Conservation (phyloP, 2,888 invertebrate species). For the Pasiphila rectangulata region DNA sequence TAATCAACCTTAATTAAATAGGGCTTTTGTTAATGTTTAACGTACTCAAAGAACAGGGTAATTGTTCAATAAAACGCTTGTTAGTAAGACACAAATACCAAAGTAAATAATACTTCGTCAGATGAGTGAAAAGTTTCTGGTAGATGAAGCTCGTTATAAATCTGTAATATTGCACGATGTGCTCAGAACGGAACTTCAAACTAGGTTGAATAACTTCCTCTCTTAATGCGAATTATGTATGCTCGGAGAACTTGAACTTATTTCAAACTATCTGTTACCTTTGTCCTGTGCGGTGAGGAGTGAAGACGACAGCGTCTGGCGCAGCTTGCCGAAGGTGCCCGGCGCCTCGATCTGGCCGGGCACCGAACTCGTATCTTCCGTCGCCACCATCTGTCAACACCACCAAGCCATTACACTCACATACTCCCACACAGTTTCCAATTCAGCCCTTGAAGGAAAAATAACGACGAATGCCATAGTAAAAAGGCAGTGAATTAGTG, state of each 20-base stretch:
- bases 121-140: conserved; percentile 1
- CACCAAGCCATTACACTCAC: conserved; percentile 17
- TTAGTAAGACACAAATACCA: conserved; percentile 3
- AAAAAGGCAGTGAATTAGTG: conserved; percentile 45
- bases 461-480: conserved; percentile 31
- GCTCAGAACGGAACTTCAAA: conserved; percentile 16
- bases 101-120: neutral
- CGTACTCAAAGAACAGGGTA: conserved; percentile 18
- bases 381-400: conserved; percentile 88
- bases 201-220: conserved; percentile 19
- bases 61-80: conserved; percentile 14
- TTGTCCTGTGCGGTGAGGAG: conserved; percentile 91
- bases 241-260: conserved; percentile 13
- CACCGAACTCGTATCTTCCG: conserved; percentile 85
- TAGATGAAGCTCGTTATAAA: conserved; percentile 8
- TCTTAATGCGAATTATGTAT: conserved; percentile 18
- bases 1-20: conserved; percentile 38
- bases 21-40: conserved; percentile 20
- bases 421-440: conserved; percentile 13
- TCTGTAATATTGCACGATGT: conserved; percentile 10
- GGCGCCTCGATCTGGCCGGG: conserved; percentile 83
- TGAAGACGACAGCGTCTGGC: conserved; percentile 90
- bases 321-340: conserved; percentile 90
- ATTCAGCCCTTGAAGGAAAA: conserved; percentile 12
- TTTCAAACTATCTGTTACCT: conserved; percentile 73